These are phyloP conservation scores for Sula dactylatra DNA, from an alignment of 2,113 vertebrate species.

Conservation along the genomic window DNA sequence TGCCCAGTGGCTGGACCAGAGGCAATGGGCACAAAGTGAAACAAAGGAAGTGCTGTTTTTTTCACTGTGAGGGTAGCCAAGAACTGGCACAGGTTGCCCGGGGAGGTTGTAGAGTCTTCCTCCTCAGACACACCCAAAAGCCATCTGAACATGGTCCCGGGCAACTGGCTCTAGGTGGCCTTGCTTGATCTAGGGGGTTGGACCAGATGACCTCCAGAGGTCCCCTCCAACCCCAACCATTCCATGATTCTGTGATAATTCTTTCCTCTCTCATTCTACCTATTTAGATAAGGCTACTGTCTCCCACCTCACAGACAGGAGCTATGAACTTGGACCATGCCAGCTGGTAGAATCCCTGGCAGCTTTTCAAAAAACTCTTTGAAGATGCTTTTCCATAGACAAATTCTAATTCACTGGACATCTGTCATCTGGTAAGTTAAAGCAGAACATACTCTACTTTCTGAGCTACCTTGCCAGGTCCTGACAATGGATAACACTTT, in stretches of 20 bases:
- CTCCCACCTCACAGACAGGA: background rate
- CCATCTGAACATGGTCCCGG: background rate
- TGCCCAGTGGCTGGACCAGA: no score
- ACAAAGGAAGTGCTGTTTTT: background rate
- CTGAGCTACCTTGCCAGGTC: background rate
- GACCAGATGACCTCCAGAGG: background rate
- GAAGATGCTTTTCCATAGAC: background rate
- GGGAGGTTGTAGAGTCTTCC: background rate
- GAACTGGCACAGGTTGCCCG: no score
- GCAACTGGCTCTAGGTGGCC: background rate
- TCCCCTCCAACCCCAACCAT: background rate
- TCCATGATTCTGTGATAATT: background rate
- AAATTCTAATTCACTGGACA: background rate
- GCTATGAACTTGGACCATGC: background rate
- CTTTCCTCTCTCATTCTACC: background rate
- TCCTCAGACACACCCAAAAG: background rate
- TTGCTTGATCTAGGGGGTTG: fast-evolving
- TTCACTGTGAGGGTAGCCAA: background rate
- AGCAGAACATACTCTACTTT: background rate
- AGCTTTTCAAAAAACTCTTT: background rate
- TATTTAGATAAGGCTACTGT: background rate
- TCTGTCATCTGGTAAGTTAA: background rate
- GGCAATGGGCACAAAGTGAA: no score
- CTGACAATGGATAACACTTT: background rate
- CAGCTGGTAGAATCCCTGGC: background rate